Conservation (phyloP, 2,113 vertebrate species). For the Rhynchomys soricoides region DNA sequence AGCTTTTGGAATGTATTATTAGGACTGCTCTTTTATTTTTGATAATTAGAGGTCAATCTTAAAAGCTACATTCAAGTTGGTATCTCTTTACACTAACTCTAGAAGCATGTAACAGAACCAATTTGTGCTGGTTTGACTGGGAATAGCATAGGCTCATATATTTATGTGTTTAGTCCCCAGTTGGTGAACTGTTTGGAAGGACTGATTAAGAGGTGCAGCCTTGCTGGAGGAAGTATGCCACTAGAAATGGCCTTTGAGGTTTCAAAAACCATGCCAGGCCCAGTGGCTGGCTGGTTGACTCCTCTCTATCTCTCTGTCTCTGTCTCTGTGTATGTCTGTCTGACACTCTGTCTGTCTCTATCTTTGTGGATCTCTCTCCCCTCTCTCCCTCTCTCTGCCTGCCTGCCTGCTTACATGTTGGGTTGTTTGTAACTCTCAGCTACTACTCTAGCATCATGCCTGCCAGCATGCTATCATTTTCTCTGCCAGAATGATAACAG, state of each 20-base stretch:
- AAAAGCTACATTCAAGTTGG: neutral
- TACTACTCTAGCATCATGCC: neutral
- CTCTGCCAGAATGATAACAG: neutral
- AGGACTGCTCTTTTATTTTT: conserved; percentile 18
- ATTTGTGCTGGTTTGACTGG: neutral
- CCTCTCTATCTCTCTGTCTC: neutral
- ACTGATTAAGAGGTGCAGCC: neutral
- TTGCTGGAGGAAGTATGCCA: neutral
- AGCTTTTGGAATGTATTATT: neutral
- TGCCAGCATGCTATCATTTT: neutral
- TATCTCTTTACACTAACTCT: neutral
- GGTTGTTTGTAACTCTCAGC: neutral
- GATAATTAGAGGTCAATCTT: conserved; percentile 24
- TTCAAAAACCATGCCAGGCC: neutral
- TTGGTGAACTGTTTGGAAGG: neutral
- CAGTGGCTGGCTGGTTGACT: neutral
- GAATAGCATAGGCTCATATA: neutral
- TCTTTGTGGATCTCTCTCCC: too few relatives aligned
- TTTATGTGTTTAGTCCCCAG: neutral
- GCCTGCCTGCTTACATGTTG: neutral
- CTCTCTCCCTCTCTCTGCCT: neutral
- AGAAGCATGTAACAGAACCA: conserved; percentile 12
- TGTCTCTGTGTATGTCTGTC: neutral
- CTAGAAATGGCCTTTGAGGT: neutral
- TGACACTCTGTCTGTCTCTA: neutral